These are phyloP conservation scores for Calidris pugnax DNA, from an alignment of 2,113 vertebrate genomes.

Conservation along the genomic window DNA sequence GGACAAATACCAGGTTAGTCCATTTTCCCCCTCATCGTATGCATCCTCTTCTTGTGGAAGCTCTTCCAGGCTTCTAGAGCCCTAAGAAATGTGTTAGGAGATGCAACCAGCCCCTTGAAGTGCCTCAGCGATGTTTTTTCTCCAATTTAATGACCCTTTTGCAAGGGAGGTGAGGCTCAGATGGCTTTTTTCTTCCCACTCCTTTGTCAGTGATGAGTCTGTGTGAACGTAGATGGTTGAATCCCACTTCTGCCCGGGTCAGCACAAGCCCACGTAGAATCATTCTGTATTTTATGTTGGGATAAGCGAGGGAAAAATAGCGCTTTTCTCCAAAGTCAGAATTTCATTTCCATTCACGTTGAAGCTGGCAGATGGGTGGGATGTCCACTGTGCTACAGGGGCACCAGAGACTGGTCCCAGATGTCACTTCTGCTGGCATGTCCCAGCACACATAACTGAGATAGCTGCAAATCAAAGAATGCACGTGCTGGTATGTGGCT, in stretches of 20 bases:
- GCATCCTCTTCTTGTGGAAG: background rate
- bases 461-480: background rate
- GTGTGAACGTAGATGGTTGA: background rate
- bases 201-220: background rate
- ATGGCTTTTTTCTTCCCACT: background rate
- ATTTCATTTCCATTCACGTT: background rate
- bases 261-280: background rate
- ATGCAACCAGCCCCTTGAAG: background rate
- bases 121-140: background rate
- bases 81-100: background rate
- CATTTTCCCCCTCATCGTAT: background rate
- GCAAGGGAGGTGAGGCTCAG: background rate
- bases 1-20: background rate
- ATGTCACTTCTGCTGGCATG: fast-evolving
- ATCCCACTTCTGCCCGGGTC: background rate
- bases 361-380: background rate
- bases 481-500: background rate
- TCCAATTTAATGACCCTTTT: background rate
- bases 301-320: background rate
- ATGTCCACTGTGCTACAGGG: background rate
- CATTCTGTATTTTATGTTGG: background rate
- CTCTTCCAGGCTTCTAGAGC: background rate
- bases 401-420: background rate
- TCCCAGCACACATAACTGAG: background rate
- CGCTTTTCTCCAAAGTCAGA: background rate